Evolutionary conservation across 2,113 vertebrate genomes (phyloP).

Genomic region (Eubucco bourcierii): DNA sequence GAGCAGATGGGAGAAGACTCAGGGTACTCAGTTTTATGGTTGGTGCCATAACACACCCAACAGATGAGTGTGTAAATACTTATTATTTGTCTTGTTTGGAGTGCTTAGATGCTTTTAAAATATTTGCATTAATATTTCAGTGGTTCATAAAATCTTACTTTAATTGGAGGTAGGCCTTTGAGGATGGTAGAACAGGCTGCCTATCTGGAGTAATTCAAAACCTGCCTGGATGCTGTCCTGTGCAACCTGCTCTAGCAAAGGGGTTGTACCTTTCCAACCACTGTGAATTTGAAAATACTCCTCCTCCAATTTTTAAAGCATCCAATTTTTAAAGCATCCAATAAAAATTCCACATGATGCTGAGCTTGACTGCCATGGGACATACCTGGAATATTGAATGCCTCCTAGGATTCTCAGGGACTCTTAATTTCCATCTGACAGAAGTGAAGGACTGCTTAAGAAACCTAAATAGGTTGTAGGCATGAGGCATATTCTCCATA

Average conservation of each 20-base stretch:
- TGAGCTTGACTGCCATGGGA: background rate
- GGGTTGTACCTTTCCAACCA: too few species aligned
- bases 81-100: background rate
- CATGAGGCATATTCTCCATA: fast-evolving
- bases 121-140: background rate
- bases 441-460: background rate
- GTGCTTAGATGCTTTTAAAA: background rate
- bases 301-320: background rate
- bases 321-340: background rate
- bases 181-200: too few species aligned
- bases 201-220: too few species aligned
- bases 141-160: background rate
- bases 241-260: too few species aligned
- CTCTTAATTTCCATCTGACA: background rate
- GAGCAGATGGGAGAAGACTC: fast-evolving
- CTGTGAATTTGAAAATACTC: too few species aligned
- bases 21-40: fast-evolving
- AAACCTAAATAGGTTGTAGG: background rate
- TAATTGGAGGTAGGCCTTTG: background rate
- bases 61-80: too few species aligned
- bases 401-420: background rate
- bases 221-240: too few species aligned
- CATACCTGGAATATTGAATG: background rate
- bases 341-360: background rate
- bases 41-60: background rate